Base-by-base conservation (phyloP, 2,113 vertebrate species). In the Pachypanchax playfairii region DNA sequence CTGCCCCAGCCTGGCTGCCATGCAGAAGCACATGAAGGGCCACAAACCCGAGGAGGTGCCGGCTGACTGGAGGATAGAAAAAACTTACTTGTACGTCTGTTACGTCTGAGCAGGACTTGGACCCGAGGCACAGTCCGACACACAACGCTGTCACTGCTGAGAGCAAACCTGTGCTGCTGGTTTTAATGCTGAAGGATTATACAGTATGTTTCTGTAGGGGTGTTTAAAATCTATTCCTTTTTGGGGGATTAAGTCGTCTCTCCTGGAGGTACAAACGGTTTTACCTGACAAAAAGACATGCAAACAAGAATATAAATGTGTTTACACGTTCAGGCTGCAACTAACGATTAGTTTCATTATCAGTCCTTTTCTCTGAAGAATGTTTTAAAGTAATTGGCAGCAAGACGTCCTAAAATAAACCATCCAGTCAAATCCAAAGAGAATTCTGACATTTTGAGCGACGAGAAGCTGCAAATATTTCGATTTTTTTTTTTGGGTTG, bases 21-120 rank as follows among this genome's bases (percentile, higher is more conserved):
- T 98, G 97, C 97, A 99, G 95, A 99, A 98, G 89, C 97, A 99
- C 94, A 99, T 99, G 93, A 99, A 98, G 85, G 89, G 92, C 86
- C 97, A 99, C 94, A 97, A 97, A 76, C 96, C 97, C 0, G 96
- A 98, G 91, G 97, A 99, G 49, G 95, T 99, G 84, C 97, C 97
- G 2, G 92, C 95, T 0, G 97, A 98, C 92, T 99, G 97, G 97
- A 94, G 96, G 92, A 99, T 99, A 91, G 97, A 99, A 94, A 98
- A 99, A 92, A 98, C 97, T 47, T 99, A 99, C 83, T 91, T 99
- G 79, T 99, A 99, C 75, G 93, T 98, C 82, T 98, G 96, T 91
- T 98, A 98, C 0, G 96, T 98, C 87, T 93, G 91, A 92, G 83
- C 87, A 54, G 84, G 87, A 83, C 85, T 85, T 77, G 52, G 80